Conservation (phyloP, 2,888 invertebrate species). For the Pyrgus malvae region DNA sequence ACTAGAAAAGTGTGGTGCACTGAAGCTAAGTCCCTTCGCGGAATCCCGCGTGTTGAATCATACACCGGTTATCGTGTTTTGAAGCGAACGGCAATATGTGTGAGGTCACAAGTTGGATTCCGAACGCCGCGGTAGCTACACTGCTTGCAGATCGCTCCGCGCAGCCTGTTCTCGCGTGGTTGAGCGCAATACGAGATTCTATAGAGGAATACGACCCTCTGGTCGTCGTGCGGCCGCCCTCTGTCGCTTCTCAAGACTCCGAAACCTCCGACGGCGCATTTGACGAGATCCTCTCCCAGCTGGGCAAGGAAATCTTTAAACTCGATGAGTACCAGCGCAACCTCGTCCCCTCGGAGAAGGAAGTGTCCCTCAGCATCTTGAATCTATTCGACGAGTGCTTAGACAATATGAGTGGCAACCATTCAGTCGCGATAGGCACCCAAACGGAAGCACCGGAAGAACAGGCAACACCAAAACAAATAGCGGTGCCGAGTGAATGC, state of each 20-base stretch:
- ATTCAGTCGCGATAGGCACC: slow-evolving; percentile 32
- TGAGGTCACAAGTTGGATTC: slow-evolving; percentile 77
- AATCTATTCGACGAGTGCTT: slow-evolving; percentile 76
- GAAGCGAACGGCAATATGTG: slow-evolving; percentile 56
- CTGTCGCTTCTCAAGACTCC: slow-evolving; percentile 43
- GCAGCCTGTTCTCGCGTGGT: slow-evolving; percentile 69
- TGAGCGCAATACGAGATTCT: slow-evolving; percentile 58
- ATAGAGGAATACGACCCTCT: slow-evolving; percentile 75
- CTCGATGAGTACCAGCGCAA: slow-evolving; percentile 70
- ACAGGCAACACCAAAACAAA: slow-evolving; percentile 33
- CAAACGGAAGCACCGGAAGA: slow-evolving; percentile 25
- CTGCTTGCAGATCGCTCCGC: slow-evolving; percentile 61
- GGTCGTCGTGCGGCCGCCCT: slow-evolving; percentile 50
- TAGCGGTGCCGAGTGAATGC: slow-evolving; percentile 29
- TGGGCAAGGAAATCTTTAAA: slow-evolving; percentile 74
- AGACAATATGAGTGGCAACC: slow-evolving; percentile 52
- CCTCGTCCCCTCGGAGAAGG: slow-evolving; percentile 54
- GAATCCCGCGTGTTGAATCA: slow-evolving; percentile 73
- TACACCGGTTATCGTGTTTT: slow-evolving; percentile 74
- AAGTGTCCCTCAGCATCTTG: slow-evolving; percentile 68
- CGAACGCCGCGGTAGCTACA: slow-evolving; percentile 73
- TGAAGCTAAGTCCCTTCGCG: slow-evolving; percentile 62
- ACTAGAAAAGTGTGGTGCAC: slow-evolving; percentile 29
- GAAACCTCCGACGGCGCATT: slow-evolving; percentile 63
- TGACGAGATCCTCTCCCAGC: slow-evolving; percentile 72